Evolutionary conservation across 2,888 invertebrate species (phyloP).

Genomic region (Sphecodes monilicornis): DNA sequence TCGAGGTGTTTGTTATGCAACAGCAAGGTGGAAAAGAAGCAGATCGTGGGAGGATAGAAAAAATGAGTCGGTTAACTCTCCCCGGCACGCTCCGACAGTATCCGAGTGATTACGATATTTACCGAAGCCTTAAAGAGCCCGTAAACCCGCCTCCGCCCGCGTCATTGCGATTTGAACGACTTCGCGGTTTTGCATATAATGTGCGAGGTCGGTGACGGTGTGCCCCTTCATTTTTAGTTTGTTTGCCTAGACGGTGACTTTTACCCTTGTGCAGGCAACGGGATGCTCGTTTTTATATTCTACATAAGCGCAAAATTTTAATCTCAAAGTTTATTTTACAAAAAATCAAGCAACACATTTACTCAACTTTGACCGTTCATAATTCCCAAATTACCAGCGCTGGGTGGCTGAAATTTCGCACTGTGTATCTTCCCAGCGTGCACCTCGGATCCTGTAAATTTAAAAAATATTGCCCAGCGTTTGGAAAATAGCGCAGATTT

Average conservation of each 20-base stretch:
- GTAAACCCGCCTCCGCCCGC: constrained; percentile 40
- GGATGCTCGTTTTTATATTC: background rate
- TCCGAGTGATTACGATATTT: constrained; percentile 81
- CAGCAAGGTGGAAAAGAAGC: constrained; percentile 3
- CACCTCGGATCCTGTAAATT: no score
- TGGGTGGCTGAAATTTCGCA: no score
- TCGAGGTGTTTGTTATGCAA: constrained; percentile 10
- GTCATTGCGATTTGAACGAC: constrained; percentile 40
- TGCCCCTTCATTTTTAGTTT: constrained; percentile 32
- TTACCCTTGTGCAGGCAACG: background rate
- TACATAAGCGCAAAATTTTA: background rate
- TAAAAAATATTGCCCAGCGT: no score
- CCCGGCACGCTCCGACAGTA: constrained; percentile 80
- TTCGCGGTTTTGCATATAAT: constrained; percentile 47
- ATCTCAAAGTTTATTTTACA: background rate
- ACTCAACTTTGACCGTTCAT: no score
- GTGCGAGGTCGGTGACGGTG: background rate
- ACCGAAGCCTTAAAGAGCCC: constrained; percentile 72
- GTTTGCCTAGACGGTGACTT: constrained; percentile 65
- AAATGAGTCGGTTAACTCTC: constrained; percentile 83
- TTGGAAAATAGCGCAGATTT: no score
- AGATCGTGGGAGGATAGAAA: constrained; percentile 49
- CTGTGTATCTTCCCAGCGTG: no score
- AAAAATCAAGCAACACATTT: background rate
- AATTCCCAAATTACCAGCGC: no score